Evolutionary conservation across 2,888 invertebrate genomes (phyloP), one percentile per base, ranked within the genome.

Genomic region (Gonocerus acuteangulatus): DNA sequence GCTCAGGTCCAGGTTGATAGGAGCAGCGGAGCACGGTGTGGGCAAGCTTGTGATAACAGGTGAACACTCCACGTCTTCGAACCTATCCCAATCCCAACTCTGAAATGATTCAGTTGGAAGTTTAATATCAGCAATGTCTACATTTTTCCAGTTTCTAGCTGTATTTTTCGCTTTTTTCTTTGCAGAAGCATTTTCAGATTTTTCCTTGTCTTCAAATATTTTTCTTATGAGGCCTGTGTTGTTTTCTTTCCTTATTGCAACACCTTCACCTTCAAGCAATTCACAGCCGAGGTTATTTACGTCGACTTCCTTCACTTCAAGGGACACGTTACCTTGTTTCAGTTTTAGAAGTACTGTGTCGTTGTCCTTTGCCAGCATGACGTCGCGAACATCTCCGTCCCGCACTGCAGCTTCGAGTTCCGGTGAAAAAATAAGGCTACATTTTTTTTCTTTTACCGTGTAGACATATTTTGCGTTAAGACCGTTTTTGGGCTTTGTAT

Each of bases 311-410:
- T 77, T 79, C 67, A 85, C 80, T 66, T 85, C 85, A 71, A 88
- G 79, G 0, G 87, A 84, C n/a, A 88, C 82, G 74, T 84, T 85
- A 63, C 83, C 83, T 69, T 85, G 82, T 71, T 83, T 85, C 68
- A 85, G 77, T 74, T 86, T 83, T 15, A 89, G 79, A 18, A 87
- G 74, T 65, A 87, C 82, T 64, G 84, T 86, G 71, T 87, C 87
- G 57, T 83, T 83, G 71, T 86, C 84, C 69, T 86, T 84, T 2
- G 87, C 86, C 16, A 89, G 76, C 81, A 88, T 82, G 1, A 89
- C 83, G 70, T 87, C 87, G 62, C 82, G 79, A 32, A 89, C 83
- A 68, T 87, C 87, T 58, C 88, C 87, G 69, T 86, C 85, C 19
- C 86, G 77, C 51, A 88, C 84, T 2, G 88, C 87, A 11, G 83